Percentiles rank a stretch among this genome's conserved stretches.
Conservation (phyloP, 2,797 vertebrate species). For the Agapornis canus region DNA sequence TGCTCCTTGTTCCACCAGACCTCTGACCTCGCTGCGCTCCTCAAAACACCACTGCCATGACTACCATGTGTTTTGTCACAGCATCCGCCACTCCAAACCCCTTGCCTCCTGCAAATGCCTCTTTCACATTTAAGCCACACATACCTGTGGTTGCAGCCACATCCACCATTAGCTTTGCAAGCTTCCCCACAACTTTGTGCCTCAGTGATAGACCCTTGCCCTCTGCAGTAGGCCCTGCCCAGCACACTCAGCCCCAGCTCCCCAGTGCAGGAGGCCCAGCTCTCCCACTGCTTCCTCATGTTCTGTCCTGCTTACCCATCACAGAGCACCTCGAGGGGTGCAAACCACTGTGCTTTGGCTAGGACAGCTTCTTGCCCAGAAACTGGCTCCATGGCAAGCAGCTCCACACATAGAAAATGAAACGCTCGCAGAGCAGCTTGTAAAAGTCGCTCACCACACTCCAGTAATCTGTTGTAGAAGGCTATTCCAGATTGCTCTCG, state of each 20-base stretch:
- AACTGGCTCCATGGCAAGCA: fast-evolving
- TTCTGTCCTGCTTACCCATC: no score
- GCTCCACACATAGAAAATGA: fast-evolving
- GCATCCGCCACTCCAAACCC: not conserved
- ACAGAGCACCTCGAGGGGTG: fast-evolving
- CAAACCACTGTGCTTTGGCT: fast-evolving
- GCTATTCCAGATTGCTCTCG: not conserved
- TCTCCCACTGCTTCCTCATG: not conserved
- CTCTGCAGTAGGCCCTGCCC: not conserved
- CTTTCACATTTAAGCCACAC: not conserved
- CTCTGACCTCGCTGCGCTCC: not conserved
- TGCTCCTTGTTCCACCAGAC: not conserved
- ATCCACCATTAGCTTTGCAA: not conserved
- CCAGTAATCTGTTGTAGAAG: not conserved
- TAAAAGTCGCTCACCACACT: fast-evolving
- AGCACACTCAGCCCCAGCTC: fast-evolving
- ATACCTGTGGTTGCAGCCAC: fast-evolving
- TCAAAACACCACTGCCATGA: not conserved
- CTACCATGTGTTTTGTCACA: not conserved
- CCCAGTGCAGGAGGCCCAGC: not conserved
- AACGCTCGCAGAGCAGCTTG: fast-evolving
- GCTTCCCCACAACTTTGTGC: not conserved
- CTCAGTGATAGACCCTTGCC: fast-evolving
- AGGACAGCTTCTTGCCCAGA: not conserved
- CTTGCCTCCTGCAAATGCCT: not conserved